phyloP scores from a whole-genome alignment of 2,888 invertebrate genomes.

The Sylvicola fuscatus region DNA sequence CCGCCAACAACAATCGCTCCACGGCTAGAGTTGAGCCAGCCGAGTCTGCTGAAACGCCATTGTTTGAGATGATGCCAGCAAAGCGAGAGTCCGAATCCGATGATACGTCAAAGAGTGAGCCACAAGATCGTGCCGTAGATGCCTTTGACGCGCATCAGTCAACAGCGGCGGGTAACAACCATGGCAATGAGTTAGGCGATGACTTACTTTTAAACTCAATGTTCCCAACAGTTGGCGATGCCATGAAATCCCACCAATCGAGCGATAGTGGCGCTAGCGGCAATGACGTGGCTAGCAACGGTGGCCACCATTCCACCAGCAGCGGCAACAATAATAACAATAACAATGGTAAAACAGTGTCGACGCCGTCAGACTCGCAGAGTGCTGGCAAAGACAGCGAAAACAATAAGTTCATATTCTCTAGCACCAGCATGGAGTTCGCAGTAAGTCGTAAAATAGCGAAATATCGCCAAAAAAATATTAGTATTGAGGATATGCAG shows the following conservation, averaged over 20 bases:
- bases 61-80: too few species aligned
- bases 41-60: background rate
- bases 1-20: constrained; percentile 10
- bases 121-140: constrained; percentile 8
- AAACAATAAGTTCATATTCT: constrained; percentile 6
- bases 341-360: constrained; percentile 10
- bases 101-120: too few species aligned
- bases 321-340: constrained; percentile 8
- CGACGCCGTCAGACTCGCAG: constrained; percentile 16
- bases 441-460: constrained; percentile 65
- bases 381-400: constrained; percentile 1
- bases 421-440: constrained; percentile 54
- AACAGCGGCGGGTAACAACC: constrained; percentile 5
- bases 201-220: constrained; percentile 11
- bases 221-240: constrained; percentile 13
- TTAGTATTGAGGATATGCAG: constrained; percentile 3
- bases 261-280: background rate
- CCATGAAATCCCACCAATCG: constrained; percentile 8
- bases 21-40: constrained; percentile 5
- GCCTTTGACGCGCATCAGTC: constrained; percentile 9
- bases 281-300: constrained; percentile 2
- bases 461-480: constrained; percentile 44
- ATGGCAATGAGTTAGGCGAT: constrained; percentile 2
- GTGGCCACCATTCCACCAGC: constrained; percentile 7
- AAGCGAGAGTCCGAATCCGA: too few species aligned